Base-by-base conservation (phyloP, 2,113 vertebrate species). In the Prionailurus bengalensis region DNA sequence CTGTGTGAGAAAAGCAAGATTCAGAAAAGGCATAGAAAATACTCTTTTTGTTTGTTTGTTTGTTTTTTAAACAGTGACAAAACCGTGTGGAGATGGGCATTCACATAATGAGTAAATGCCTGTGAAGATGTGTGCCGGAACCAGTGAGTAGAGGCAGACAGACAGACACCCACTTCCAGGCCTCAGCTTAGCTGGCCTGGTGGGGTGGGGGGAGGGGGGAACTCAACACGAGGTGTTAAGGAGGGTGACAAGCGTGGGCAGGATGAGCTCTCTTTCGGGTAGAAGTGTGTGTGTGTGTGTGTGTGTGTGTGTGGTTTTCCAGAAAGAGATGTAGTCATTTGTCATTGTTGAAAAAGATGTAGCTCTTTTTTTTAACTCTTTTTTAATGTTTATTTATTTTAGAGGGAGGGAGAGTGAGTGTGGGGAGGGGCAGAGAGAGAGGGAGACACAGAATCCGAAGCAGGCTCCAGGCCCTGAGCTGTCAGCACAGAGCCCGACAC, bases 241-340 rank as follows among this genome's bases (percentile, higher is more conserved):
- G 7, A 6, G 9, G 17, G 25, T 21, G 45, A 39, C 23, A 7
- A 2, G 0, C 2, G 61, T 4, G 0, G 16, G 17, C 2, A 16
- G 48, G 17, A 4, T 39, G 33, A 81, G 31, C 31, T 25, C 21
- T 29, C 51, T 3, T 81, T 53, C 55, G 12, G 63, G 19, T 39
- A 23, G 16, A 73, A 39, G 10, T 0, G 1, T 23, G 3, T 14
- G n/a, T n/a, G 21, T 17, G 21, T 17, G 7, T 19, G 15, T 19
- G 8, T 29, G 7, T 31, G 21, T 55, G 58, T 61, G 58, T 58
- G 55, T 21, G 58, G 4, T 61, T 61, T 10, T 89, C 85, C 42
- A 71, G 33, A 63, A 81, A 78, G 51, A 74, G 31, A 25, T 25
- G 3, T 15, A 16, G n/a, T 51, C 7, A 15, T 51, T 45, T 51